Base-by-base conservation (phyloP, 1,140 invertebrate genomes). In the Sarcophaga bullata region DNA sequence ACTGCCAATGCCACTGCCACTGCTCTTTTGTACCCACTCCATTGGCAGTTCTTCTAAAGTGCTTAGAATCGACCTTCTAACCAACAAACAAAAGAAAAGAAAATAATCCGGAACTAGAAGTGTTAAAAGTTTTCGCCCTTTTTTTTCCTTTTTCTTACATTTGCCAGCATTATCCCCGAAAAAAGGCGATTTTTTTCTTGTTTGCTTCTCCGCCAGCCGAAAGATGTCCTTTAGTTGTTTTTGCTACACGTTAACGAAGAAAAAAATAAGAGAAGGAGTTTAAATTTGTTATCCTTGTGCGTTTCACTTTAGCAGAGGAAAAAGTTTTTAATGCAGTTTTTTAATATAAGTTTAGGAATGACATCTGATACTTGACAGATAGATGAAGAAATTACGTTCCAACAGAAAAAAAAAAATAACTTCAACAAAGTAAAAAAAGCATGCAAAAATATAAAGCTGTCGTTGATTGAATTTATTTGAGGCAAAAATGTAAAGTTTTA, bases 291-390 rank as follows among this genome's bases (percentile, higher is more conserved):
- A 37, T 37, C 25, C 13, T 58, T 58, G 8, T 68, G n/a, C 17
- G 17, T 68, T 68, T 68, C 19, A 8, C 15, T 68, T 68, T 68
- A 1, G 19, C 19, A 7, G 17, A 7, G 6, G 17, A 7, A 19
- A 68, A 68, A 68, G n/a, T 68, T 68, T 25, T 68, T 68, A 68
- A 68, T 68, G 62, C 62, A 68, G 62, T 68, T 68, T 68, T 68
- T 68, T 68, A 68, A 68, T 68, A 68, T 19, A 68, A 68, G n/a
- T 68, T 68, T 19, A 68, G 19, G 19, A 68, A 68, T 68, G 62
- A 68, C 62, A 68, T 19, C 62, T 68, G 62, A 68, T 68, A 68
- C 62, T 68, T 68, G 62, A 68, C 62, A 68, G 62, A 68, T 25
- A 68, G 62, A 68, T 17, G 17, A 68, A 68, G 25, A 37, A 37